A percentile compares a stretch with the other conserved stretches of the same genome.
Conservation (phyloP, 2,113 vertebrate genomes). For the Gambusia affinis region DNA sequence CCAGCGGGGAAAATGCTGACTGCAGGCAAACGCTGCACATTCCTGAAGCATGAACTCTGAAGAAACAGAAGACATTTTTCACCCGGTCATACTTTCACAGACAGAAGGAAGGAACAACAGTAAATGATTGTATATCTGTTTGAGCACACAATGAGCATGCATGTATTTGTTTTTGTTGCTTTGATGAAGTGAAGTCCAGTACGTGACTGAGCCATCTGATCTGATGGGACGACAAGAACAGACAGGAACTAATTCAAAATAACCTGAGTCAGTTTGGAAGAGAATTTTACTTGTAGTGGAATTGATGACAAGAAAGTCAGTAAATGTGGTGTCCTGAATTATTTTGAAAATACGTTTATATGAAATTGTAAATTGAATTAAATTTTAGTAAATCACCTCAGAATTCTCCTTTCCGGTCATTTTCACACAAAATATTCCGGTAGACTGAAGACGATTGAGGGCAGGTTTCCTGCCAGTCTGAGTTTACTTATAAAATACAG, state of each 20-base stretch:
- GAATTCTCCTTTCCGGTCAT: too few species aligned
- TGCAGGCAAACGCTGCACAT: conserved; percentile 49
- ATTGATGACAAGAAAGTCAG: not conserved
- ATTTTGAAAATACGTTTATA: not conserved
- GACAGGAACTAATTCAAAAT: not conserved
- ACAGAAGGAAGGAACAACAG: not conserved
- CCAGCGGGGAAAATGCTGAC: conserved; percentile 57
- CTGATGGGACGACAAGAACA: not conserved
- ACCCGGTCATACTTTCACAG: not conserved
- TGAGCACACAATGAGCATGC: conserved; percentile 6
- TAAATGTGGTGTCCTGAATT: not conserved
- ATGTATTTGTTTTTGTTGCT: not conserved
- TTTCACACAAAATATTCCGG: not conserved
- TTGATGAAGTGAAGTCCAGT: conserved; percentile 1
- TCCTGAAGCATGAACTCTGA: conserved; percentile 49
- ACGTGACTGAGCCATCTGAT: not conserved
- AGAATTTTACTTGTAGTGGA: not conserved
- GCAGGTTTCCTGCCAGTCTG: not conserved
- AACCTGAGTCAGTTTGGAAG: not conserved
- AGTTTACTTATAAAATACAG: too few species aligned
- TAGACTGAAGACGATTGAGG: not conserved
- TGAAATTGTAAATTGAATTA: not conserved
- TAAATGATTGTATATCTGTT: not conserved
- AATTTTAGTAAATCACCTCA: too few species aligned
- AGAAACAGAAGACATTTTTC: conserved; percentile 10